A percentile compares a stretch with the other conserved stretches of the same genome.
Evolutionary conservation across 2,888 invertebrate genomes (phyloP).

Genomic region (Aspidiotus destructor): DNA sequence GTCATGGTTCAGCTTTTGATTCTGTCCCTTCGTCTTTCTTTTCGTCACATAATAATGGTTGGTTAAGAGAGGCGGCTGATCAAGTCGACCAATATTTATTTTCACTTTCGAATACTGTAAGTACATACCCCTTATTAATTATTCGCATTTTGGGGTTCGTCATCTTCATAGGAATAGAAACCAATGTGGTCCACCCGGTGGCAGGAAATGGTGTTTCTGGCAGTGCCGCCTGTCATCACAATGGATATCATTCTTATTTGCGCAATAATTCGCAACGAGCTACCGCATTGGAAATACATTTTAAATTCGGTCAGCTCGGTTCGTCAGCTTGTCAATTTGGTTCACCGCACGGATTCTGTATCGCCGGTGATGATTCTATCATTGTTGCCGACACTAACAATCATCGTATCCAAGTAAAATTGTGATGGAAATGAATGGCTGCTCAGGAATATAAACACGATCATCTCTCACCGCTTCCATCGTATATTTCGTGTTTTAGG

Average conservation of each 20-base stretch:
- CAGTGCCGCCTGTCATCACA: constrained; percentile 20
- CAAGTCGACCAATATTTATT: background rate
- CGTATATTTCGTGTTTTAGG: constrained; percentile 46
- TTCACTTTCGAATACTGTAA: background rate
- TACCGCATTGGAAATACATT: constrained; percentile 67
- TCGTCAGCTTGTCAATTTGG: constrained; percentile 90
- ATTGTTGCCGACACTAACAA: constrained; percentile 95
- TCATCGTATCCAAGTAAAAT: constrained; percentile 74
- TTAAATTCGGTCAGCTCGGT: constrained; percentile 89
- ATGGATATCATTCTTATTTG: constrained; percentile 7
- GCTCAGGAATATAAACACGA: background rate
- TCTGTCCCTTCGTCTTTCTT: constrained; percentile 12
- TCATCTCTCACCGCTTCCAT: background rate
- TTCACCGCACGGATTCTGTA: constrained; percentile 93
- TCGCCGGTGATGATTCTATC: constrained; percentile 89
- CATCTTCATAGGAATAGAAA: background rate
- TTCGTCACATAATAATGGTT: constrained; percentile 17
- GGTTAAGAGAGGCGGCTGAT: background rate
- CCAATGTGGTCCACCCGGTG: background rate
- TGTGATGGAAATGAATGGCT: background rate
- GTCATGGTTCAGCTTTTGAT: constrained; percentile 20
- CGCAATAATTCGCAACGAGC: constrained; percentile 25
- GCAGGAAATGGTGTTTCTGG: background rate
- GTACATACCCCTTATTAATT: background rate
- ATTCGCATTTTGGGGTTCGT: background rate